Base-by-base conservation (phyloP, 1,140 invertebrate genomes). In the Pseudomyrmex concolor region DNA sequence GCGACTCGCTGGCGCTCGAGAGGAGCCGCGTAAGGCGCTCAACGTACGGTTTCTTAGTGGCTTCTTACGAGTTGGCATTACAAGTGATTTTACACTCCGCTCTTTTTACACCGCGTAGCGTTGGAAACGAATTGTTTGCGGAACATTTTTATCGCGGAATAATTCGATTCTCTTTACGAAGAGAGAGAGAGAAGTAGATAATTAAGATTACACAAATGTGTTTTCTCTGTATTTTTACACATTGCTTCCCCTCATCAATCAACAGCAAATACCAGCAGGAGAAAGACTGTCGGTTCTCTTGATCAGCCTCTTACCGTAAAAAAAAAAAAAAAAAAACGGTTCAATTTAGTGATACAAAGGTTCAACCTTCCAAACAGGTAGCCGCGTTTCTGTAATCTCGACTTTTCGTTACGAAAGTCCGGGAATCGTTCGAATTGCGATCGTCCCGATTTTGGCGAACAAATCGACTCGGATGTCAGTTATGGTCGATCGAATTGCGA, bases 401-500 rank as follows among this genome's bases (percentile, higher is more conserved):
- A 64, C 43, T 78, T 57, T 67, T 77, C 59, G 4, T 15, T 57
- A 15, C 19, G 8, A 54, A 68, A 78, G 43, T 59, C 51, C 73
- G 25, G 48, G 34, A 34, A 34, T 62, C 48, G 48, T 4, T 55
- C 22, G 25, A 43, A 34, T 15, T 51, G 17, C 9, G n/a, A 51
- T 51, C 68, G 5, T 22, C 10, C 13, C 63, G 13, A 25, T 78
- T 70, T 78, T 19, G 51, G 48, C 54, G 43, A 8, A 48, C n/a
- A 57, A 55, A 17, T 7, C 19, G 34, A 15, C 17, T 78, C 19
- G 12, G 17, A 50, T 5, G 43, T 55, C 62, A n/a, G 13, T 70
- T 81, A 50, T 59, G 64, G 55, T 70, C 77, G 51, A 76, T 60
- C 60, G 60, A 48, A 48, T 1, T 2, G 51, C 17, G 51, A 76